A percentile compares a stretch with the other conserved stretches of the same genome.
These are phyloP conservation scores for Drosophila hamatofila DNA, from an alignment of 2,888 invertebrate genomes.

Conservation along the genomic window DNA sequence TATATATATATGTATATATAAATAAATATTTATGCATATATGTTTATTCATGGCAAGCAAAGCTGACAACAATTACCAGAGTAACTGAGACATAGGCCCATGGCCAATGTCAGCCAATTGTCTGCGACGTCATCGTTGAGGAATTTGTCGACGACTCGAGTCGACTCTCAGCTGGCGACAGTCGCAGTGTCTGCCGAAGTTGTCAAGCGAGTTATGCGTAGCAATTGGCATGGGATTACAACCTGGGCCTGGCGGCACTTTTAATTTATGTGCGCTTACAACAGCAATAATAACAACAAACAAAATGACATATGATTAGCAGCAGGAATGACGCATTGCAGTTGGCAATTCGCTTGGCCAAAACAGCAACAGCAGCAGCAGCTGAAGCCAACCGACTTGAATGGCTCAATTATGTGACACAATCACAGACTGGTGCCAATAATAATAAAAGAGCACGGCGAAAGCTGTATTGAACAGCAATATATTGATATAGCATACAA, in stretches of 20 bases:
- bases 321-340: constrained; percentile 41
- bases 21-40: background rate
- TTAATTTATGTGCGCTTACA: constrained; percentile 53
- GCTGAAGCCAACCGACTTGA: constrained; percentile 10
- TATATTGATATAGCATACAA: background rate
- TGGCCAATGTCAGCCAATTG: constrained; percentile 62
- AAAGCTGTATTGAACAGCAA: background rate
- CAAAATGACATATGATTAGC: constrained; percentile 71
- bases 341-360: constrained; percentile 19
- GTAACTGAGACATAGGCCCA: constrained; percentile 40
- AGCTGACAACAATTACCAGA: constrained; percentile 43
- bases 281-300: constrained; percentile 13
- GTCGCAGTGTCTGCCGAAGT: constrained; percentile 69
- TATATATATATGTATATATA: background rate
- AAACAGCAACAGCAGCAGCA: constrained; percentile 13
- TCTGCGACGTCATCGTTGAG: constrained; percentile 71
- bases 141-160: constrained; percentile 56
- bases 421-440: background rate
- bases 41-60: constrained; percentile 23
- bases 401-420: constrained; percentile 45
- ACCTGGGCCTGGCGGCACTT: constrained; percentile 35
- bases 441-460: background rate
- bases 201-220: constrained; percentile 69
- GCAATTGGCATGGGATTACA: constrained; percentile 27
- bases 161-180: constrained; percentile 38